Conservation (phyloP, 2,113 vertebrate species). For the Smithornis capensis region DNA sequence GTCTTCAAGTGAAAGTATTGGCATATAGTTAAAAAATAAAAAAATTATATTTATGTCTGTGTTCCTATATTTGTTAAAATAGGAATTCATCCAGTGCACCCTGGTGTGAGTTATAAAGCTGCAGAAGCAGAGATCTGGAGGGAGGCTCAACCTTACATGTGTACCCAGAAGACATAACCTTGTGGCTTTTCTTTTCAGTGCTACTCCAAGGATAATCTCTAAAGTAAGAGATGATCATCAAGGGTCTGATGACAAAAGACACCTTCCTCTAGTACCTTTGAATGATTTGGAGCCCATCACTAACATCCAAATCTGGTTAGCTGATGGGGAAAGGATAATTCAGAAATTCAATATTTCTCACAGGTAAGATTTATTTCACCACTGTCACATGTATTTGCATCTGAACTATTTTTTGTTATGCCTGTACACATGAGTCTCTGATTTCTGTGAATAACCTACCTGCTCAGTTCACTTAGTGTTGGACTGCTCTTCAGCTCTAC, state of each 20-base stretch:
- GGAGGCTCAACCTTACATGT: not conserved
- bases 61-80: not conserved
- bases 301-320: slow-evolving; percentile 93
- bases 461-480: not conserved
- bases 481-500: not conserved
- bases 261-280: slow-evolving; percentile 81
- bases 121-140: not conserved
- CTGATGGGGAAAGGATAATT: slow-evolving; percentile 89
- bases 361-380: slow-evolving; percentile 74
- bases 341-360: slow-evolving; percentile 94
- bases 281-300: slow-evolving; percentile 87
- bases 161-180: not conserved
- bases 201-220: slow-evolving; percentile 88
- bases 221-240: slow-evolving; percentile 80
- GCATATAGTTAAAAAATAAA: not conserved
- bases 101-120: not conserved
- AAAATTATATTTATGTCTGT: not conserved
- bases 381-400: not conserved
- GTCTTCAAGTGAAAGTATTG: not conserved
- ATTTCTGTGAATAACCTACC: not conserved
- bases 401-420: not conserved
- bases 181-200: slow-evolving; percentile 72
- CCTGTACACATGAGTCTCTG: not conserved
- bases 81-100: not conserved
- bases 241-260: slow-evolving; percentile 75